A percentile compares a stretch with the other conserved stretches of the same genome.
Conservation (phyloP, 2,113 vertebrate species). For the Hippocampus mohnikei region DNA sequence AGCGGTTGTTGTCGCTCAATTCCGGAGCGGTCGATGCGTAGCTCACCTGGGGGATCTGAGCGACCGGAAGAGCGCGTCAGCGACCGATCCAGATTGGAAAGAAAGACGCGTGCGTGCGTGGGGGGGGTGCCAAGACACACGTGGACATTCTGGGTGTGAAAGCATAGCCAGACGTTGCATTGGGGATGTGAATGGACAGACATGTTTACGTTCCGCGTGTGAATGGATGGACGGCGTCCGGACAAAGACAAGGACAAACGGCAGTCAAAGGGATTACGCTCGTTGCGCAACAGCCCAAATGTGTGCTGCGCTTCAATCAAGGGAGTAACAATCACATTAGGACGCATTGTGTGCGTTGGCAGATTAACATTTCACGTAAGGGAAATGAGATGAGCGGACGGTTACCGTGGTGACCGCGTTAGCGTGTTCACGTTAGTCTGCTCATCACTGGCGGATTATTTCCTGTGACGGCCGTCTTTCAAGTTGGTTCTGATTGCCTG, state of each 20-base stretch:
- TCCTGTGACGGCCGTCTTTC: background rate
- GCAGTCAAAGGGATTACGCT: conserved; percentile 5
- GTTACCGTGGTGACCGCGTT: background rate
- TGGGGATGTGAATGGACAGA: background rate
- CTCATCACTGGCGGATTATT: background rate
- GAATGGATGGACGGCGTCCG: background rate
- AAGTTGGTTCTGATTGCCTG: too few species aligned
- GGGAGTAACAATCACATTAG: conserved; percentile 11
- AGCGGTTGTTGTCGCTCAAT: conserved; percentile 86
- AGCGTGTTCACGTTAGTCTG: background rate
- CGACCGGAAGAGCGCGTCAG: background rate
- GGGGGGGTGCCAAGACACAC: too few species aligned
- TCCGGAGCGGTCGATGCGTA: conserved; percentile 88
- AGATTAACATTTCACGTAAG: background rate
- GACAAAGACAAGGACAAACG: background rate
- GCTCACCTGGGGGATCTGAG: conserved; percentile 87
- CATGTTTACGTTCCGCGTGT: background rate
- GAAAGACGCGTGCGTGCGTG: too few species aligned
- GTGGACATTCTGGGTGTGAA: background rate
- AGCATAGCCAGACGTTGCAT: too few species aligned
- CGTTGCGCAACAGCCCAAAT: conserved; percentile 5
- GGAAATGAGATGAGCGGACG: background rate
- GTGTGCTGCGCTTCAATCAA: conserved; percentile 10
- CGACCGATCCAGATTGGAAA: too few species aligned
- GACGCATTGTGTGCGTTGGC: background rate